Evolutionary conservation across 1,140 invertebrate genomes (phyloP), one percentile per base, ranked within the genome.

Genomic region (Tetranychus urticae): DNA sequence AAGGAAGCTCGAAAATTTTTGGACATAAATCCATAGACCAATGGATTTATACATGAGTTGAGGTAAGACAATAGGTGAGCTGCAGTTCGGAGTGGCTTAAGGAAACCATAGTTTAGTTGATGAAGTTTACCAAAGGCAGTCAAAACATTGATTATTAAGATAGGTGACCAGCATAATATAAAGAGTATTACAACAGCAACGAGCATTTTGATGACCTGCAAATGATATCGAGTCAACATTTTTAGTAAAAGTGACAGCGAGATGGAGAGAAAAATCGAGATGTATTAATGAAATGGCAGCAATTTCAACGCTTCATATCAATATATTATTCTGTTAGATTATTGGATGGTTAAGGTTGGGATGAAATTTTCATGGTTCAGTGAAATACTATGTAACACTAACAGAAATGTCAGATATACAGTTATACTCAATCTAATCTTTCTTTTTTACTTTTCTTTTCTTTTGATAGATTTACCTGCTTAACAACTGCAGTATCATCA

Each of bases 1-100:
- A 80, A 80, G 39, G 80, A 81, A 63, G 82, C 76, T 56, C 83
- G 72, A 71, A 86, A 86, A 71, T 81, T 83, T 66, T 80, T 80
- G 3, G 83, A 85, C 81, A 86, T 84, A 70, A 85, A 85, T 35
- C 82, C 83, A 69, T 86, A 86, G 8, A 85, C 77, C 52, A 85
- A 77, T 8, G 83, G 83, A 72, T 86, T 85, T 62, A 85, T 77
- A 67, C 82, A 85, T 69, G 82, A 82, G 70, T 83, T 82, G 61
- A 82, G 79, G 46, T 83, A 83, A 3, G 80, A 79, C 73, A 82
- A 73, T 35, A 81, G 68, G 64, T 79, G 77, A 66, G 83, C 81
- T 13, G 76, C 70, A 2, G 78, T 80, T 13, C 77, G 74, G 66
- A 82, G 72, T 61, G 81, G 78, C 65, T 82, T 83, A 14, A 77